Base-by-base conservation (phyloP, 1,140 invertebrate genomes). In the Drosophila insularis region DNA sequence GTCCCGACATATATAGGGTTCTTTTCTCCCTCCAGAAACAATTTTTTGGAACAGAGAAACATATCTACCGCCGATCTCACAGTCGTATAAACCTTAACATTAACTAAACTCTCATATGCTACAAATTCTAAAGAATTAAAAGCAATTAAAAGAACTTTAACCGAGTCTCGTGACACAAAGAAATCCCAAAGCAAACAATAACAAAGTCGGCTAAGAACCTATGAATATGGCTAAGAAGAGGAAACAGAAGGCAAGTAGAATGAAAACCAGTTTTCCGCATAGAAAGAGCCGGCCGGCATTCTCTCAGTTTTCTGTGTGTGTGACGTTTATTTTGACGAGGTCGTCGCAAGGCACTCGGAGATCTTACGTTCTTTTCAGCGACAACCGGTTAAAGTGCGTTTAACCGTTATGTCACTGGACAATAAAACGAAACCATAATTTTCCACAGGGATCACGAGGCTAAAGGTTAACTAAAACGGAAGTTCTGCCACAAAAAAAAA, bases 221-320 rank as follows among this genome's bases (percentile, higher is more conserved):
- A 67, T 60, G 74, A 78, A 78, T 56, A 53, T 71, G 43, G 73
- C 39, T 31, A 63, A 14, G 55, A 46, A 19, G 60, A 67, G 63
- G 63, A 58, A 35, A 17, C 63, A 27, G 4, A 5, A 27, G 27
- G 5, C 27, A 27, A 27, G 27, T 27, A 72, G 70, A 32, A 84
- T 70, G 55, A 78, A 80, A 86, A 87, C 82, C 82, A 82, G 82
- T 87, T 87, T 76, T 59, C 35, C 19, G 23, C 62, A 64, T 67
- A 59, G 58, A 74, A 81, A 68, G 54, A 72, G 81, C 82, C 82
- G 82, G 82, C 82, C 82, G 82, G 82, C 82, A 40, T 87, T 87
- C 71, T 50, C 43, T 50, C 43, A 4, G 17, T 27, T 6, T 27
- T 27, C 0, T 19, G 14, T 46, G 17, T 82, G 66, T 71, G 77